Base-by-base conservation (phyloP, 2,888 invertebrate species). In the Anticlea derivata region DNA sequence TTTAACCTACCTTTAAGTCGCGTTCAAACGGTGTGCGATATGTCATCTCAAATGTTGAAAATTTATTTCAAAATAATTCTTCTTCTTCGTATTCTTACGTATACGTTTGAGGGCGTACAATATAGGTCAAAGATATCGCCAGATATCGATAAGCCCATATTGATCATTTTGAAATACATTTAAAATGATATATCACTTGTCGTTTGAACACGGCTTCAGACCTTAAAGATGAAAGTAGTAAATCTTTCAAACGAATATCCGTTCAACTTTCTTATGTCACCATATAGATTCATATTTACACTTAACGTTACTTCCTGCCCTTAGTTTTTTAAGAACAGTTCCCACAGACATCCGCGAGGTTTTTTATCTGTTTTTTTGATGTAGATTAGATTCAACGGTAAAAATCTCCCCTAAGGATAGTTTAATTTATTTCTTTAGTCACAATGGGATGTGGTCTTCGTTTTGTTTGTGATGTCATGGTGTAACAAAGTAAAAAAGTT, bases 361-460 rank as follows among this genome's bases (percentile, higher is more conserved):
- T 86, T 85, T 75, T 71, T 63, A 60, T 45, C 34, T 26, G 17
- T 69, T 72, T 81, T 83, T 85, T 78, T 73, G 58, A 80, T 79
- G 74, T 75, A 85, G 80, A 83, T 86, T 75, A 81, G 74, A 82
- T 73, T 71, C 89, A 90, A 90, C 90, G 90, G 90, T 90, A 87
- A 84, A 83, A 80, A 71, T 72, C 80, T 83, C 86, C 88, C 88
- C 88, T 85, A 84, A 80, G 80, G 83, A 85, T 84, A 78, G 78
- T 83, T 84, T 86, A 87, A 90, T 90, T 87, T 89, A 90, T 87
- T 84, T 88, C 86, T 80, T 78, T 71, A 65, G 70, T 67, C 69
- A 82, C 80, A 83, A 86, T 73, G 74, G 82, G 85, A 85, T 85
- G 86, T 83, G 85, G 86, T 84, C 70, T 35, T 54, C 54, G 38